Evolutionary conservation across 2,797 vertebrate genomes (phyloP), one percentile per base, ranked within the genome.

Genomic region (Xiphorhynchus erythropygius): DNA sequence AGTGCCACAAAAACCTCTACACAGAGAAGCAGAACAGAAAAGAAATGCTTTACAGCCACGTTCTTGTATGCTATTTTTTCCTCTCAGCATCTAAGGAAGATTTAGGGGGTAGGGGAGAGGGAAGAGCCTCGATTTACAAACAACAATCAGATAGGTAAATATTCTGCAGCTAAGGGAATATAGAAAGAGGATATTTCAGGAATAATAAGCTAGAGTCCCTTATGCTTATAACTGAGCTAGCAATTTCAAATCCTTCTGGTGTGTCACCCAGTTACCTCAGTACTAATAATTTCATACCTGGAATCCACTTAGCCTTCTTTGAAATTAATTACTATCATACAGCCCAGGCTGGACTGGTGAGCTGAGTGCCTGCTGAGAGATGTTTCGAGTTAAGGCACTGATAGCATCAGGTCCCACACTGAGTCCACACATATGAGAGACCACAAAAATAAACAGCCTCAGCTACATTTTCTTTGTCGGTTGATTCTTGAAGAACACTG

Each of bases 81-180:
- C 67, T 88, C 55, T 62, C 8, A 0, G 87, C 77, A 63, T 69
- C 67, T 55, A 82, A 59, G 28, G 80, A 93, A 91, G 94, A 95
- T 95, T 93, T 84, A 86, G 80, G 39, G 44, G 22, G 4, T 21
- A 5, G 28, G 37, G 37, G 18, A 28, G 22, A 50, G 41, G 50
- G 53, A 68, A 39, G 30, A 79, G 52, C 19, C 53, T 46, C 69
- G 77, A 95, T 94, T 96, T 96, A 94, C 87, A 96, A 96, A 94
- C 89, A 96, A 90, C 70, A 73, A 91, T 96, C 93, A 94, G 55
- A 60, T 41, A 91, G 87, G 94, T 96, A 95, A 93, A 94, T 94
- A 96, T 84, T 94, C 89, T 77, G 52, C 67, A 94, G 77, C 37
- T 77, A 70, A 76, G 93, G 87, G 95, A 94, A 87, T 89, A 82